Base-by-base conservation (phyloP, 2,888 invertebrate genomes). In the Cantharis rufa region DNA sequence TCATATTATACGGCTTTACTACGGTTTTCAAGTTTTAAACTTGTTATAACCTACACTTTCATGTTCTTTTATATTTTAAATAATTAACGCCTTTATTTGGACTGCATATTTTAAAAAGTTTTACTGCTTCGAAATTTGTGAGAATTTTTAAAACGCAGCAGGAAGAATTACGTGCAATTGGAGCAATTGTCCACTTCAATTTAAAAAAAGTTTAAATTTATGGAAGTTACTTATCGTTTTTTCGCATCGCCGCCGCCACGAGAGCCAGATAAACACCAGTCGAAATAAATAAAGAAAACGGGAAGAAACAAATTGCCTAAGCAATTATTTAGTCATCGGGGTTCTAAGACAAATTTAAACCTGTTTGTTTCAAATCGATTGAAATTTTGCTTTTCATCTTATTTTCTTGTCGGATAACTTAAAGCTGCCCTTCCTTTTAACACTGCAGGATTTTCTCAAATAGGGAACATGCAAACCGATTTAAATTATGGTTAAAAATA, bases 1-100 rank as follows among this genome's bases (percentile, higher is more conserved):
- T 73, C 73, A 69, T 62, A 73, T 73, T 66, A 66, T 66, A 66
- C 64, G 13, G 15, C 64, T 21, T 66, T 21, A 21, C 64, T 21
- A 21, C 18, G 64, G 21, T 66, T n/a, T 66, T 21, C 18, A 66
- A 66, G 64, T 66, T 66, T 66, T 66, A 66, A 66, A 66, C 24
- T 66, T 66, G 18, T 66, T 66, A 66, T 66, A 13, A 48, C 48
- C 48, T 48, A 48, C 64, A 21, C 21, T 66, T 24, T 16, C 24
- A 21, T 66, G 18, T 66, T 66, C 64, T 66, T 66, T 66, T 66
- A 66, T 24, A 66, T 66, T 16, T 66, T 66, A 21, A 24, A 66
- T 66, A 66, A 66, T 66, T 66, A 66, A 66, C 24, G 64, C 24
- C 21, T 66, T 66, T 66, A 66, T 66, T 66, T 48, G 48, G 7